Conservation (phyloP, 1,140 invertebrate species). For the Thaumatotibia leucotreta region DNA sequence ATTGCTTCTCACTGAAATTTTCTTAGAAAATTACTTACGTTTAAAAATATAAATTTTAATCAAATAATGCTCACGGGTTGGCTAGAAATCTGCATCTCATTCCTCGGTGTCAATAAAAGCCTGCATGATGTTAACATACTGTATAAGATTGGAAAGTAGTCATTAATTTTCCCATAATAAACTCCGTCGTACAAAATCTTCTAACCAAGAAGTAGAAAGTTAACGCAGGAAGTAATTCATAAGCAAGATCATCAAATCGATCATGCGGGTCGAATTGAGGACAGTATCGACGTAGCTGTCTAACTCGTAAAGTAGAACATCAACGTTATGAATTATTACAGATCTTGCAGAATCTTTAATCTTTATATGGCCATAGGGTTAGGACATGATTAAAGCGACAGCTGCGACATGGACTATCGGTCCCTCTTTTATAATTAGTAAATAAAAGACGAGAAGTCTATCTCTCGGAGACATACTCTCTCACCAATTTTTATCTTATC, state of each 20-base stretch:
- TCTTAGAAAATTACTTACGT: too few species aligned
- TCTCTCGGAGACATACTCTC: too few species aligned
- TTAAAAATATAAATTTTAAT: too few species aligned
- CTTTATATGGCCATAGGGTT: background rate
- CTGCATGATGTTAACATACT: background rate
- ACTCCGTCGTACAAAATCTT: background rate
- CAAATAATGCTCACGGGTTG: too few species aligned
- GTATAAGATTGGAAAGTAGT: background rate
- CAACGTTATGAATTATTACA: background rate
- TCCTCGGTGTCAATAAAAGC: too few species aligned
- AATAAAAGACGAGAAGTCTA: too few species aligned
- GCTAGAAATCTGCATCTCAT: too few species aligned
- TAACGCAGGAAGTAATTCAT: background rate
- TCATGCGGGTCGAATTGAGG: conserved; percentile 12
- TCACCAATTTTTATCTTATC: too few species aligned
- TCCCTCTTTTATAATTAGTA: too few species aligned
- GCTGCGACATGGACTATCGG: too few species aligned
- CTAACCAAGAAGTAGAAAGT: conserved; percentile 4
- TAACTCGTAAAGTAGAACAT: background rate
- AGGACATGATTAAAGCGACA: too few species aligned
- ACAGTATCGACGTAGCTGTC: background rate
- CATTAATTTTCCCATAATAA: background rate
- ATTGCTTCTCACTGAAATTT: too few species aligned
- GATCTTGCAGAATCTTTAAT: background rate
- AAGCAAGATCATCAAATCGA: conserved; percentile 10